A percentile compares a stretch with the other conserved stretches of the same genome.
These are phyloP conservation scores for Andrena marginata DNA, from an alignment of 2,888 invertebrate genomes.

Conservation along the genomic window DNA sequence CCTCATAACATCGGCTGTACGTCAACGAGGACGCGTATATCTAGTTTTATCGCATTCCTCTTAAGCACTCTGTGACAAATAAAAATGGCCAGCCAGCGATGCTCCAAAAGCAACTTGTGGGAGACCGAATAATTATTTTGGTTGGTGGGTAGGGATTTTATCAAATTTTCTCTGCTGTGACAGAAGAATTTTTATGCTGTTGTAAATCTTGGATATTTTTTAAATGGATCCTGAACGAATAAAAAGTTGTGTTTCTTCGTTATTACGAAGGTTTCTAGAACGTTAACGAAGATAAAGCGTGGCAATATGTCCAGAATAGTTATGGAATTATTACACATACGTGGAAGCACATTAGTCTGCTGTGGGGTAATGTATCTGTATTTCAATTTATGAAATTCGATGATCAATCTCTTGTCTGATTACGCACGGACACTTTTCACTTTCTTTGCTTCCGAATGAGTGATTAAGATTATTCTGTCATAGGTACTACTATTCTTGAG, in stretches of 20 bases:
- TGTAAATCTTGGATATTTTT: too few species aligned
- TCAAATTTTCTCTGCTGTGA: too few species aligned
- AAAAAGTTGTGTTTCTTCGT: too few species aligned
- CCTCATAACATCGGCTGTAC: slow-evolving; percentile 65
- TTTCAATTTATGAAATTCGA: background rate
- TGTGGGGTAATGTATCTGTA: too few species aligned
- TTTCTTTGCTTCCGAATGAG: background rate
- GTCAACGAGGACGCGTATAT: slow-evolving; percentile 60
- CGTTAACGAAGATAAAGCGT: too few species aligned
- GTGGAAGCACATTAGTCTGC: too few species aligned
- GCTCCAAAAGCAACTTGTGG: background rate
- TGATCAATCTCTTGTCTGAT: background rate
- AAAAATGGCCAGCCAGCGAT: slow-evolving; percentile 7
- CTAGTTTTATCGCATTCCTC: slow-evolving; percentile 64
- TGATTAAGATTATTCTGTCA: background rate
- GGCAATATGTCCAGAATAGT: too few species aligned
- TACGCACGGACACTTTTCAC: background rate
- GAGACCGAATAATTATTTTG: background rate
- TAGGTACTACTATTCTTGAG: background rate
- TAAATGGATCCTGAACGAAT: too few species aligned
- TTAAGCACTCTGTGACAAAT: slow-evolving; percentile 18
- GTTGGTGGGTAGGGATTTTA: background rate
- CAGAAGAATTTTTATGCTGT: background rate
- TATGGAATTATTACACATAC: too few species aligned
- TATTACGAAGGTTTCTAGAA: too few species aligned